Conservation (phyloP, 2,797 vertebrate species). For the Somateria mollissima region DNA sequence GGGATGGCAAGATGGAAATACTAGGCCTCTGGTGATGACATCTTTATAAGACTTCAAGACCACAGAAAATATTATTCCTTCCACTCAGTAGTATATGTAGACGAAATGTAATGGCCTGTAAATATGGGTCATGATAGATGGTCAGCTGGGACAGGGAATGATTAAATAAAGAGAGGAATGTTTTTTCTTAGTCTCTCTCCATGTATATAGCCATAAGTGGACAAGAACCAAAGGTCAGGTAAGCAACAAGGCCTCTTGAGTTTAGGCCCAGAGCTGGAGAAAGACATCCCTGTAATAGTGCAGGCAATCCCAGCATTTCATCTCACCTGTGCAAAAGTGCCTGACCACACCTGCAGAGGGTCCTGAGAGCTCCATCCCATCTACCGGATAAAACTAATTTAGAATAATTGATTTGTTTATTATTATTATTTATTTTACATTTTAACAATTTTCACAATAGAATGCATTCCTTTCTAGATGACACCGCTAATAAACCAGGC, state of each 20-base stretch:
- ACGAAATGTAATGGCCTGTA: neutral
- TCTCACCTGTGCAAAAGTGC: neutral
- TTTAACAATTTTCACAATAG: neutral
- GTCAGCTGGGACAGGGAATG: neutral
- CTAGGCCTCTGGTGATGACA: neutral
- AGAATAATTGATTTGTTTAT: neutral
- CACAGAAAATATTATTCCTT: neutral
- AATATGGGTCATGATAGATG: neutral
- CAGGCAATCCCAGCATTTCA: neutral
- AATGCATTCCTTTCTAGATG: slow-evolving; percentile 82
- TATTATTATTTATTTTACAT: neutral
- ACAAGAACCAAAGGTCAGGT: neutral
- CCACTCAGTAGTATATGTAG: neutral
- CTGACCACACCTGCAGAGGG: neutral
- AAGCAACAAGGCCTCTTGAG: neutral
- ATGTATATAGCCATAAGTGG: neutral
- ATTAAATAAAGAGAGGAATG: neutral
- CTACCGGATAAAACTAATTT: neutral
- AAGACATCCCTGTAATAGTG: neutral
- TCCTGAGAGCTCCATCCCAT: neutral
- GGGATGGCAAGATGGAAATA: neutral
- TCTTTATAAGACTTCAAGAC: neutral
- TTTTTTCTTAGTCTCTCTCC: neutral
- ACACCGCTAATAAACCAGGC: slow-evolving; percentile 88
- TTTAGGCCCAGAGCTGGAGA: neutral